Base-by-base conservation (phyloP, 1,140 invertebrate species). In the Hyphantria cunea region DNA sequence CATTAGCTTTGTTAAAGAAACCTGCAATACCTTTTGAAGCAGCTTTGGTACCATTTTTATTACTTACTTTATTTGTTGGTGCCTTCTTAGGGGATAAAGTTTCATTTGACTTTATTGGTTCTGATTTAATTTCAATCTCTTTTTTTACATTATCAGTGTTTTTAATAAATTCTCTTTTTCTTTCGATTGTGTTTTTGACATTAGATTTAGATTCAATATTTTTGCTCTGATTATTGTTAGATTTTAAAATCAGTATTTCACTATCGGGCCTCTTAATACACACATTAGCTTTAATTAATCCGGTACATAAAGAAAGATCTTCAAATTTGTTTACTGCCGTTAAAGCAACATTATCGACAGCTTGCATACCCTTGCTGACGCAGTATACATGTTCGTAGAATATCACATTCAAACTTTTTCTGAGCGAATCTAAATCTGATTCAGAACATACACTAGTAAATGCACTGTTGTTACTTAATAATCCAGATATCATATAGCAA, bases 321-420 rank as follows among this genome's bases (percentile, higher is more conserved):
- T 86, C 78, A 60, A 82, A 82, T 49, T 80, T 86, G 68, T 76
- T 84, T 13, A 80, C 48, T 11, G 72, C 39, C 25, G 81, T 55
- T 45, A 80, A 74, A 8, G 79, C 66, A 8, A 72, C 74, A 53
- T 68, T 76, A 58, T 89, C 82, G 37, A 76, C 60, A 1, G 50
- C 12, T 47, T 73, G 15, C 8, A n/a, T 41, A 31, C 85, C 88
- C 64, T 78, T 77, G 31, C 65, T 67, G 33, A 86, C 71, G 64
- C 86, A 85, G 47, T 91, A 91, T 48, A 91, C 65, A 60, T 91
- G 88, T 60, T 79, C 64, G 55, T 75, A 91, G 68, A 82, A 85
- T 62, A 89, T 55, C 11, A 31, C 65, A 49, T 76, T 81, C 5
- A 85, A 79, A 3, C 58, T 60, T 9, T 74, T 60, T 53, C 68